Percentiles rank a stretch among this genome's conserved stretches.
phyloP scores from a whole-genome alignment of 1,140 invertebrate species.

The Ladona fulva region DNA sequence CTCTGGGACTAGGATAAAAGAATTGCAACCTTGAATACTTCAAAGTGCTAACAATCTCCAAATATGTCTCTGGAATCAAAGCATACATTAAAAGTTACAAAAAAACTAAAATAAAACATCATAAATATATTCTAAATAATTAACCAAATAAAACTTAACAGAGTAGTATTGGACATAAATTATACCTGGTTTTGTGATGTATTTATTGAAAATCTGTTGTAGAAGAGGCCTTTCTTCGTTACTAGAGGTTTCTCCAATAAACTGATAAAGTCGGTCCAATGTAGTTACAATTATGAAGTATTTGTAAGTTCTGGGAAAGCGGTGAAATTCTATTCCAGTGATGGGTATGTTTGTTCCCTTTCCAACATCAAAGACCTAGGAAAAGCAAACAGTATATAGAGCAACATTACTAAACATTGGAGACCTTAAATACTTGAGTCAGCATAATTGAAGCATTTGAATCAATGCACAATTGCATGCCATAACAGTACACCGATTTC shows the following conservation, averaged over 20 bases:
- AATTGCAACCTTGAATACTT: slow-evolving; percentile 73
- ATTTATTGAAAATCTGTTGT: slow-evolving; percentile 71
- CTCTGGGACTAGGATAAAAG: slow-evolving; percentile 55
- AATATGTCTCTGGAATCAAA: not conserved
- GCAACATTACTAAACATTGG: not conserved
- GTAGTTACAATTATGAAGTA: slow-evolving; percentile 79
- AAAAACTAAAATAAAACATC: not conserved
- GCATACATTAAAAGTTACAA: not conserved
- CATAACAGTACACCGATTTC: too few species aligned
- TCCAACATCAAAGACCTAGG: slow-evolving; percentile 78
- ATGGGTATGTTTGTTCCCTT: slow-evolving; percentile 65
- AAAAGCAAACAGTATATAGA: slow-evolving; percentile 12
- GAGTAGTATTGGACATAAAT: slow-evolving; percentile 20
- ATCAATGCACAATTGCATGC: too few species aligned
- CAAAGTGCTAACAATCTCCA: slow-evolving; percentile 61
- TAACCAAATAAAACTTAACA: not conserved
- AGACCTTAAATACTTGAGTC: not conserved
- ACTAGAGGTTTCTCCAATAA: slow-evolving; percentile 60
- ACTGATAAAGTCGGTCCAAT: slow-evolving; percentile 73
- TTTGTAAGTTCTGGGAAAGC: slow-evolving; percentile 52
- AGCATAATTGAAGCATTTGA: too few species aligned
- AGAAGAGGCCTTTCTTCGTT: slow-evolving; percentile 69
- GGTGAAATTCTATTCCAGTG: slow-evolving; percentile 76
- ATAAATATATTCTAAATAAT: not conserved
- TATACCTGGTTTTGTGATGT: slow-evolving; percentile 62